Base-by-base conservation (phyloP, 92 coral and sea anemone genomes). In the Porites cylindrica region DNA sequence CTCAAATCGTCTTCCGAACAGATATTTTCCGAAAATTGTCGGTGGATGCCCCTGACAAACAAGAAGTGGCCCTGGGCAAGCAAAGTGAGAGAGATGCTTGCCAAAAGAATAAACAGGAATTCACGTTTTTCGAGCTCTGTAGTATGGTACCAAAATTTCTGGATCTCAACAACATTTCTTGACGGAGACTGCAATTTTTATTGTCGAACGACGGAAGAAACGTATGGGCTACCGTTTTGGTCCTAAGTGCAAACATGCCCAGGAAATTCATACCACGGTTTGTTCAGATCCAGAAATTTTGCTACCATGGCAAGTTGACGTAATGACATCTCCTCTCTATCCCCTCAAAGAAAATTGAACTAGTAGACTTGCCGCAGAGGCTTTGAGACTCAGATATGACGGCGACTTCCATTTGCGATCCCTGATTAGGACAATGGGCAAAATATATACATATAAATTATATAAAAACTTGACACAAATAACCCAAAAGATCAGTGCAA, bases 151-250 rank as follows among this genome's bases (percentile, higher is more conserved):
- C 66, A 61, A 10, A 61, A 61, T 61, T 61, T 61, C n/a, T 61
- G 66, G 18, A 61, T 61, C 66, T 61, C 66, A 61, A 61, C 66
- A 61, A 61, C 66, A 61, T 61, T 61, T 61, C 66, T 61, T 61
- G 66, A 61, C 13, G 66, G 66, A 61, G 66, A 61, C 66, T 61
- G 66, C 14, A 8, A 61, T 8, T 61, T 61, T 7, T 61, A 61
- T 0, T 61, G 66, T 61, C n/a, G 66, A 61, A 61, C 66, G 14
- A 61, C 66, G 66, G 66, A 61, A 61, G 66, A 61, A 61, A 38
- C 47, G 47, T 4, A 3, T 38, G 47, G 47, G 47, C 47, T 38
- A 38, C 47, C 47, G 47, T 38, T 61, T 12, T 61, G 66, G 13
- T 61, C n/a, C 14, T 12, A 9, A 12, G 66, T 61, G n/a, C 8